A percentile compares a stretch with the other conserved stretches of the same genome.
phyloP scores from a whole-genome alignment of 2,797 vertebrate genomes.

The Coregonus ussuriensis region DNA sequence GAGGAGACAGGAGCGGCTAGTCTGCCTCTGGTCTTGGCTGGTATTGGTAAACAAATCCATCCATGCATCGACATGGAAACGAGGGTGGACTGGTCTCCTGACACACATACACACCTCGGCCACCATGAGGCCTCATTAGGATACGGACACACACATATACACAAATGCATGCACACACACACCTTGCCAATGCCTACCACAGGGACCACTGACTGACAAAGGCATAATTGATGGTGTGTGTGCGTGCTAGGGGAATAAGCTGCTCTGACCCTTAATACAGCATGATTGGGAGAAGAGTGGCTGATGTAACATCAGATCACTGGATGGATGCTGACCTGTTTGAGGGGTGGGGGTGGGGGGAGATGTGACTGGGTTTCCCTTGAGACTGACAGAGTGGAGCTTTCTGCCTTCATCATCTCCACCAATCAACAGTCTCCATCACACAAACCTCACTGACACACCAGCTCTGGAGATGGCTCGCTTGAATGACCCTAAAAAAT shows the following conservation, averaged over 20 bases:
- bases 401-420: constrained; percentile 56
- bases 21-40: too few species aligned
- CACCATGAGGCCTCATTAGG: constrained; percentile 85
- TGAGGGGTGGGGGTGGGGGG: constrained; percentile 42
- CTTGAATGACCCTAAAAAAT: neutral
- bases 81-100: constrained; percentile 28
- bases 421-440: constrained; percentile 21
- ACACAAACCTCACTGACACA: constrained; percentile 35
- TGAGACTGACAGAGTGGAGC: constrained; percentile 44
- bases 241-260: constrained; percentile 54
- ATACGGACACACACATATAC: constrained; percentile 37
- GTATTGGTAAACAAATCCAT: neutral
- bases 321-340: constrained; percentile 47
- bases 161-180: constrained; percentile 46
- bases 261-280: constrained; percentile 66
- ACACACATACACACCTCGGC: constrained; percentile 37
- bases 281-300: constrained; percentile 71
- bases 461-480: neutral
- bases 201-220: constrained; percentile 47
- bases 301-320: constrained; percentile 77
- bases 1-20: neutral
- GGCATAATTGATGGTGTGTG: constrained; percentile 75
- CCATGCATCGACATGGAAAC: neutral
- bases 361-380: constrained; percentile 39
- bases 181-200: constrained; percentile 66